phyloP scores from a whole-genome alignment of 1,140 invertebrate genomes.

The Ostrea denselamellosa region DNA sequence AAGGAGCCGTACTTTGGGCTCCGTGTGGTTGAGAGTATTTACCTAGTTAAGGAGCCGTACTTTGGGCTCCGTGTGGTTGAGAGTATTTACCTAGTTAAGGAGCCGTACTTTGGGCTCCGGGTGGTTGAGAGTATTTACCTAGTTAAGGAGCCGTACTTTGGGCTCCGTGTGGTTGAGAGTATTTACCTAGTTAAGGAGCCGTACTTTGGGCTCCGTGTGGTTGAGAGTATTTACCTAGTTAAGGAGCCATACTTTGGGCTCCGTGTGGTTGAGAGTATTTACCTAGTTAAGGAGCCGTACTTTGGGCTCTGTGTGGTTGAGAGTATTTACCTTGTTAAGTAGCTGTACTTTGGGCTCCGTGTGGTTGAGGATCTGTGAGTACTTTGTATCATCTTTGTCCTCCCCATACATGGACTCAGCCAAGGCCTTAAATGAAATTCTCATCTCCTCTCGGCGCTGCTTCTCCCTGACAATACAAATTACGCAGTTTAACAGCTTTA shows the following conservation, averaged over 20 bases:
- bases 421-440: conserved; percentile 25
- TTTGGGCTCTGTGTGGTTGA: not conserved
- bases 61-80: not conserved
- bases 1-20: not conserved
- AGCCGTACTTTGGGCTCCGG: not conserved
- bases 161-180: not conserved
- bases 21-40: not conserved
- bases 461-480: conserved; percentile 41
- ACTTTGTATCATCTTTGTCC: conserved; percentile 23
- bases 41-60: not conserved
- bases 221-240: not conserved
- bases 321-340: not conserved
- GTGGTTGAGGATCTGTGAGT: conserved; percentile 7
- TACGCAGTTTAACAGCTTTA: too few species aligned
- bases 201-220: not conserved
- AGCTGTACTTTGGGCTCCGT: conserved; percentile 37
- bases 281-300: not conserved
- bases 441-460: conserved; percentile 38
- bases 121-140: not conserved
- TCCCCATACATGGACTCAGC: conserved; percentile 47
- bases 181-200: not conserved
- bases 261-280: not conserved
- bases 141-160: not conserved
- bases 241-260: not conserved
- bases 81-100: not conserved